These are phyloP conservation scores for Urocitellus parryii DNA, from an alignment of 2,113 vertebrate genomes.

Conservation along the genomic window DNA sequence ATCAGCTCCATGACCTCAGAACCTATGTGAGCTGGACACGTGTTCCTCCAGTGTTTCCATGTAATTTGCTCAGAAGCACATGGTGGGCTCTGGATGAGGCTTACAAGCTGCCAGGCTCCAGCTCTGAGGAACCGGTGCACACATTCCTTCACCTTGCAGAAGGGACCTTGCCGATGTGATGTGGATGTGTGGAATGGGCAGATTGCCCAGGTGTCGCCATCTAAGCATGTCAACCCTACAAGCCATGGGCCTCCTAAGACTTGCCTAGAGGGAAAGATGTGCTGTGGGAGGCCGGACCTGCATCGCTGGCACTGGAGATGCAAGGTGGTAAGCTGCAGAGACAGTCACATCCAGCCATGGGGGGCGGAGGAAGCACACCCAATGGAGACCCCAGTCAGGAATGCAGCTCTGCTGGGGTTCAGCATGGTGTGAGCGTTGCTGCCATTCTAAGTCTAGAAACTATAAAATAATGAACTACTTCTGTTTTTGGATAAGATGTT, in stretches of 20 bases:
- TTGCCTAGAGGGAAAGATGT: too few species aligned
- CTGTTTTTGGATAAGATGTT: not conserved
- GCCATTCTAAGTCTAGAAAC: not conserved
- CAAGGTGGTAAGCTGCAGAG: too few species aligned
- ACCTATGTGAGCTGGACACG: not conserved
- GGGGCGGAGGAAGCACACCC: fast-evolving
- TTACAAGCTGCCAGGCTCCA: not conserved
- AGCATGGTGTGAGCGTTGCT: fast-evolving
- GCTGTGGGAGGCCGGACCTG: not conserved
- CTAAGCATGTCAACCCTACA: not conserved
- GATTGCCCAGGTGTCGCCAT: not conserved
- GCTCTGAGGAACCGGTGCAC: too few species aligned
- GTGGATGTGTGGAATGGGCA: not conserved
- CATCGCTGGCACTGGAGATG: too few species aligned
- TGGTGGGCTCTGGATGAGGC: too few species aligned
- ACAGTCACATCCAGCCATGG: too few species aligned
- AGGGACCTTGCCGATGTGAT: not conserved
- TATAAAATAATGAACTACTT: not conserved
- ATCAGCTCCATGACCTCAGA: not conserved
- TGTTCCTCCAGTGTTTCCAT: not conserved
- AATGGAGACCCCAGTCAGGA: not conserved
- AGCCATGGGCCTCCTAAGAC: not conserved
- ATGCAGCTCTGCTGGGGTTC: not conserved
- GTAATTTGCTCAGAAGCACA: not conserved
- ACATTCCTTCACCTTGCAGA: not conserved